A percentile compares a stretch with the other conserved stretches of the same genome.
These are phyloP conservation scores for Gymnogyps californianus DNA, from an alignment of 2,113 vertebrate genomes.

Conservation along the genomic window DNA sequence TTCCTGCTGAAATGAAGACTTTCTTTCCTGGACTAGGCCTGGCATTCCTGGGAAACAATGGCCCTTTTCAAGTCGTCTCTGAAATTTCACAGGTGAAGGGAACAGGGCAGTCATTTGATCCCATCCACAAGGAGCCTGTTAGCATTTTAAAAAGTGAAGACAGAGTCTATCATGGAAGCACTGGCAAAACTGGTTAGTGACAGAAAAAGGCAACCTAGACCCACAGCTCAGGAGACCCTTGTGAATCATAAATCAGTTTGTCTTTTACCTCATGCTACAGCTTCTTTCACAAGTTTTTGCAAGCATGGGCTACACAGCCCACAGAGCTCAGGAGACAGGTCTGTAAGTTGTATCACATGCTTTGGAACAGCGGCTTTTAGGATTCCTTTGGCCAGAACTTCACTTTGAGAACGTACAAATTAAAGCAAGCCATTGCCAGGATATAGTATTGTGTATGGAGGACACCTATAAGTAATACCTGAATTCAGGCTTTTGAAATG, in stretches of 20 bases:
- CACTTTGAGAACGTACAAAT: background rate
- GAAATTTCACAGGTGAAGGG: conserved; percentile 97
- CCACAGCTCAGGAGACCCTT: background rate
- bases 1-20: conserved; percentile 93
- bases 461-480: background rate
- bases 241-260: conserved; percentile 28
- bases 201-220: conserved; percentile 50
- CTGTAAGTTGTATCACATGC: background rate
- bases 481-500: background rate
- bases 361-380: background rate
- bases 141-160: conserved; percentile 71
- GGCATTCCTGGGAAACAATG: conserved; percentile 97
- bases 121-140: conserved; percentile 67
- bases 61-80: conserved; percentile 88
- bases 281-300: background rate
- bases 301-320: background rate
- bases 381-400: background rate
- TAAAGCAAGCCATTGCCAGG: background rate
- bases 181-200: conserved; percentile 52
- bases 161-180: conserved; percentile 55
- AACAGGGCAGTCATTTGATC: conserved; percentile 85
- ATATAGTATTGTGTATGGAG: background rate
- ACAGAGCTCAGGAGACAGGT: background rate
- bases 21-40: conserved; percentile 85
- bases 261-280: background rate